phyloP scores from a whole-genome alignment of 2,888 invertebrate genomes.

The Glomeris marginata region DNA sequence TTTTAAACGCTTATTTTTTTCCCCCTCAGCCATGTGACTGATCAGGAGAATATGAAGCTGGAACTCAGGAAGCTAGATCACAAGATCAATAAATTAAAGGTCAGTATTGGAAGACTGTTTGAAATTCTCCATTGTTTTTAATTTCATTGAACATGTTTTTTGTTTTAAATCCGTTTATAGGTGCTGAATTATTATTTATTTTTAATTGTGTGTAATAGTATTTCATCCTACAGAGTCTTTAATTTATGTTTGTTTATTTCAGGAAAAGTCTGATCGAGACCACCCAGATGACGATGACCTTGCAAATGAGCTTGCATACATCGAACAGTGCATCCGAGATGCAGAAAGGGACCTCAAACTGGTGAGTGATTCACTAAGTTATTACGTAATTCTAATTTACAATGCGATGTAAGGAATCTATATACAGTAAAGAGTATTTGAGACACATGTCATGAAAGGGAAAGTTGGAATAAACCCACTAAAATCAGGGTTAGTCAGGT shows the following conservation, averaged over 20 bases:
- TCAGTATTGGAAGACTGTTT: slow-evolving; percentile 2
- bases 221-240: neutral
- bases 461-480: too few species aligned
- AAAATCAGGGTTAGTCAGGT: too few species aligned
- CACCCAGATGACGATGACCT: slow-evolving; percentile 41
- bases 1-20: neutral
- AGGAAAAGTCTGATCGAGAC: slow-evolving; percentile 1
- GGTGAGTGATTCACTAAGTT: slow-evolving; percentile 2
- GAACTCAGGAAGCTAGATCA: slow-evolving; percentile 44
- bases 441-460: too few species aligned
- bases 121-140: neutral
- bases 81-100: slow-evolving; percentile 43
- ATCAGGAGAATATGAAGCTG: slow-evolving; percentile 44
- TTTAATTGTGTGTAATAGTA: neutral
- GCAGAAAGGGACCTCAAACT: slow-evolving; percentile 41
- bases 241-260: slow-evolving; percentile 1
- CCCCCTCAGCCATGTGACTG: slow-evolving; percentile 22
- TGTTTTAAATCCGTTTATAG: neutral
- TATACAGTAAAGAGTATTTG: too few species aligned
- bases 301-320: slow-evolving; percentile 42
- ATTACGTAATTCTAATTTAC: neutral
- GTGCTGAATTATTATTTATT: neutral
- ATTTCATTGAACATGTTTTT: neutral
- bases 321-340: slow-evolving; percentile 45
- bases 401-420: neutral